A percentile compares a stretch with the other conserved stretches of the same genome.
These are phyloP conservation scores for Cephalotes varians DNA, from an alignment of 2,888 invertebrate species.

Conservation along the genomic window DNA sequence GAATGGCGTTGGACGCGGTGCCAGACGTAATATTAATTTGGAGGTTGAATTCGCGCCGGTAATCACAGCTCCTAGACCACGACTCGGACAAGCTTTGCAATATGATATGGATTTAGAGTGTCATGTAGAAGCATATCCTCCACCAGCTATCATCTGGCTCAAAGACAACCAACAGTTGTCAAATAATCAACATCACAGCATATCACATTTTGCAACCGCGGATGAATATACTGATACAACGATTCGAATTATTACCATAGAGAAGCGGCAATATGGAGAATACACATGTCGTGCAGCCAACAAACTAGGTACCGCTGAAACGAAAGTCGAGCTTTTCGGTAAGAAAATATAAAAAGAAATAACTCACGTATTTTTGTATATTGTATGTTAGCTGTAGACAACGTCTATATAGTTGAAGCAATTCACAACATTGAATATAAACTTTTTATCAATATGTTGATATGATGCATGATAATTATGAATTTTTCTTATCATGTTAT, in stretches of 20 bases:
- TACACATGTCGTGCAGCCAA: constrained; percentile 96
- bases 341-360: constrained; percentile 79
- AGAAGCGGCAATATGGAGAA: constrained; percentile 95
- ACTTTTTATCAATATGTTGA: neutral
- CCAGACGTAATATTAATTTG: constrained; percentile 94
- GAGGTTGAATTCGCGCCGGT: constrained; percentile 97
- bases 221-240: constrained; percentile 97
- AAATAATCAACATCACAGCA: constrained; percentile 96
- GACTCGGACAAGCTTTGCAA: constrained; percentile 95
- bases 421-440: neutral
- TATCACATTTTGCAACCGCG: constrained; percentile 96
- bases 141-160: constrained; percentile 96
- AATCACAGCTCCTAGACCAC: constrained; percentile 93
- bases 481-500: neutral
- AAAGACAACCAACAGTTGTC: constrained; percentile 93
- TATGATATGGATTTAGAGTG: constrained; percentile 98
- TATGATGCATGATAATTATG: constrained; percentile 19
- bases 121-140: constrained; percentile 97
- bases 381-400: neutral
- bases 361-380: neutral
- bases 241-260: constrained; percentile 94
- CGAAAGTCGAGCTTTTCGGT: constrained; percentile 94
- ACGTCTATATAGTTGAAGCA: neutral
- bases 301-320: constrained; percentile 94
- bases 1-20: constrained; percentile 95